Conservation (phyloP, 2,888 invertebrate genomes). For the Theretra japonica region DNA sequence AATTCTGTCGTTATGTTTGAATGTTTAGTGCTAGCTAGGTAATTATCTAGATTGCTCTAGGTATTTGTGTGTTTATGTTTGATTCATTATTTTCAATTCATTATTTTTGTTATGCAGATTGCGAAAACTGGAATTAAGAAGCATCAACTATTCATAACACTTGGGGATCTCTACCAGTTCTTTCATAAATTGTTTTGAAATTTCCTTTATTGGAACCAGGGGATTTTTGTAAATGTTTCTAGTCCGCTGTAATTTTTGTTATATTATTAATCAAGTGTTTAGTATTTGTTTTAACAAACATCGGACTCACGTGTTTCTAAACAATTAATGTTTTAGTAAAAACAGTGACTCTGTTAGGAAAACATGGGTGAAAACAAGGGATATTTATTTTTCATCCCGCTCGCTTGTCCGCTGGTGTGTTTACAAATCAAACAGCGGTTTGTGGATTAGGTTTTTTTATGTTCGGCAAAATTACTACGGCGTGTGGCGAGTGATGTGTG, state of each 20-base stretch:
- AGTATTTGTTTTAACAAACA: conserved; percentile 47
- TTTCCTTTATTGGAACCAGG: neutral
- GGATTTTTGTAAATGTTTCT: conserved; percentile 36
- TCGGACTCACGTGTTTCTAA: neutral
- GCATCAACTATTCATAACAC: no score
- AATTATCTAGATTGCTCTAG: no score
- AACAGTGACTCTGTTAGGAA: conserved; percentile 18
- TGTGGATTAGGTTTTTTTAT: conserved; percentile 21
- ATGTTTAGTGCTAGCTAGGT: no score
- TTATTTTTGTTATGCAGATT: no score
- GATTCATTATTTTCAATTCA: no score
- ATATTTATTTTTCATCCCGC: conserved; percentile 22
- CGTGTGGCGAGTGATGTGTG: neutral
- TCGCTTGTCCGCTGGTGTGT: conserved; percentile 7
- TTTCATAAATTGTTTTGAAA: no score
- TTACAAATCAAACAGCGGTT: conserved; percentile 21
- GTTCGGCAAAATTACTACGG: conserved; percentile 6
- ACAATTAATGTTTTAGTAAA: conserved; percentile 12
- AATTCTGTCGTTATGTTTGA: neutral
- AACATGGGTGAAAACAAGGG: neutral
- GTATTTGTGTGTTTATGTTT: no score
- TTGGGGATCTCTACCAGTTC: no score
- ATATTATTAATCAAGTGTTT: neutral
- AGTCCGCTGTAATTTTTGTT: neutral
- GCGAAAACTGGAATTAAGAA: no score